Evolutionary conservation across 2,113 vertebrate species (phyloP), one percentile per base, ranked within the genome.

Genomic region (Leptocoma aspasia): DNA sequence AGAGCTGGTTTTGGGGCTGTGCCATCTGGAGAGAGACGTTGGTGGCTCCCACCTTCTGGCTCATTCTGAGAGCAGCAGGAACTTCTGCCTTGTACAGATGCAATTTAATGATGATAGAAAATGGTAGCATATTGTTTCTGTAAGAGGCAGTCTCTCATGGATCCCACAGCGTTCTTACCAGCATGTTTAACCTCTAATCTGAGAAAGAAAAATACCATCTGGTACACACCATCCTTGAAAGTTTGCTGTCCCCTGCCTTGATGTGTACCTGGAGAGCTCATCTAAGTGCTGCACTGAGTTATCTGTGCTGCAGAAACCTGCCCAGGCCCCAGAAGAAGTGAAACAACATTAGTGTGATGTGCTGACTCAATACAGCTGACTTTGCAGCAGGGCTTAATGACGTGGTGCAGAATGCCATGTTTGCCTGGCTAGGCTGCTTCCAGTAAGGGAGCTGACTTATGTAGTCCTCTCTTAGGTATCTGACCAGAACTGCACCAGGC

Each of bases 61-160:
- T 95, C 3, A 4, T 92, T 96, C 91, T 89, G 92, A 94, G 86
- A 97, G 72, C 96, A 95, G 92, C 33, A 7, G 92, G 89, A 93
- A 91, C 52, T 95, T 93, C 94, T 95, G 88, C 76, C 71, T 93
- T 4, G 37, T 96, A 81, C 91, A 94, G 95, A 94, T 95, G 94
- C 89, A 89, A 93, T 95, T 93, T 97, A 95, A 94, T 94, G 89
- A 96, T 93, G 91, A 92, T 94, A 92, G 95, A 96, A 97, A 96
- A 96, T 89, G 89, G 92, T 89, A 96, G 80, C 92, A 96, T 95
- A 97, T 97, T 96, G 95, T 96, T 97, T 93, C 92, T 94, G 90
- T 96, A 94, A 96, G 79, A 93, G 71, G 56, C 90, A 93, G 88
- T 86, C 88, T 97, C 90, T 94, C 94, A 92, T 86, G 86, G 96